phyloP scores from a whole-genome alignment of 2,888 invertebrate genomes.

The Agrilus cyanescens region DNA sequence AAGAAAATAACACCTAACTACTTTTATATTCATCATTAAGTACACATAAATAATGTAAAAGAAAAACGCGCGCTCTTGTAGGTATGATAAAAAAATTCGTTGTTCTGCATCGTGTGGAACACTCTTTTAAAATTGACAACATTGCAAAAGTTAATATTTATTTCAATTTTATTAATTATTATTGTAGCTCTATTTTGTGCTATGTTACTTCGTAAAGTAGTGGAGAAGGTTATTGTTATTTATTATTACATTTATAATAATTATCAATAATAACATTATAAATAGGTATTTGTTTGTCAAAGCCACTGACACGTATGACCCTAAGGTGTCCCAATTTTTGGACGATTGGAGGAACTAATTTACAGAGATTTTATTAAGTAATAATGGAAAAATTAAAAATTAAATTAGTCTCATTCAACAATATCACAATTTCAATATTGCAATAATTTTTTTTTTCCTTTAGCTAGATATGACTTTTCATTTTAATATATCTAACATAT shows the following conservation, averaged over 20 bases:
- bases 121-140: no score
- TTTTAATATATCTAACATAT: slow-evolving; percentile 16
- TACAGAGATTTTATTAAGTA: slow-evolving; percentile 15
- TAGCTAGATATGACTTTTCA: slow-evolving; percentile 34
- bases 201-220: no score
- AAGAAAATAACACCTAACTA: slow-evolving; percentile 12
- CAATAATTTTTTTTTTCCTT: slow-evolving; percentile 31
- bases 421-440: slow-evolving; percentile 39
- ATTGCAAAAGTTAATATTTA: no score
- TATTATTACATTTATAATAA: slow-evolving; percentile 1
- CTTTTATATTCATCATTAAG: not conserved
- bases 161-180: no score
- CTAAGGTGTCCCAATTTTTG: not conserved
- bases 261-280: slow-evolving; percentile 1
- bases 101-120: slow-evolving; percentile 17
- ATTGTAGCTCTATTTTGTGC: no score
- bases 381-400: slow-evolving; percentile 32
- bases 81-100: slow-evolving; percentile 20
- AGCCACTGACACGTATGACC: no score
- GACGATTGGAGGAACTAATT: slow-evolving; percentile 29
- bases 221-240: no score
- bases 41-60: slow-evolving; percentile 11
- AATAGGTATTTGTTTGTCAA: no score
- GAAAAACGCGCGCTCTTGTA: not conserved
- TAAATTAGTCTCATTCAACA: slow-evolving; percentile 37